phyloP scores from a whole-genome alignment of 1,140 invertebrate species.

The Battus philenor region DNA sequence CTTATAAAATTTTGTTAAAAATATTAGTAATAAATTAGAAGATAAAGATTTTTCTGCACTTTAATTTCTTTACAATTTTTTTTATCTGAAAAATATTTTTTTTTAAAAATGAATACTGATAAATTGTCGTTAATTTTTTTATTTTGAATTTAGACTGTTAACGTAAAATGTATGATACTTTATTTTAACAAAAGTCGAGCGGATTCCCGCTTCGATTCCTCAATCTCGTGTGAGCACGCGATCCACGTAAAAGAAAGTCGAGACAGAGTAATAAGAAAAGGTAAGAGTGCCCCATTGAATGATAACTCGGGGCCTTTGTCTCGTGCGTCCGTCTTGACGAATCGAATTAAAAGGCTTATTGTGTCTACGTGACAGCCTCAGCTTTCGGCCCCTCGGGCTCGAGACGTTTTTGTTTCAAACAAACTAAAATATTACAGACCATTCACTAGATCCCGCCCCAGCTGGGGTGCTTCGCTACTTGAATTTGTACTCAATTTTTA shows the following conservation, averaged over 20 bases:
- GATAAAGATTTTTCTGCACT: too few relatives aligned
- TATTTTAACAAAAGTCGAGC: too few relatives aligned
- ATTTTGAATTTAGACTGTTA: too few relatives aligned
- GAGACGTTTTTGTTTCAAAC: conserved; percentile 66
- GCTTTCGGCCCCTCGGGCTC: conserved; percentile 35
- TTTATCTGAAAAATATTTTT: too few relatives aligned
- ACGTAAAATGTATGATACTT: too few relatives aligned
- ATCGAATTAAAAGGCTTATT: conserved; percentile 77
- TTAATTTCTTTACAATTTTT: too few relatives aligned
- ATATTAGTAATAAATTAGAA: too few relatives aligned
- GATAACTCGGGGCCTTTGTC: conserved; percentile 71
- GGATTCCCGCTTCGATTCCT: too few relatives aligned
- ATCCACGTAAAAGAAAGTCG: conserved; percentile 57
- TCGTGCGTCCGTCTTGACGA: conserved; percentile 69
- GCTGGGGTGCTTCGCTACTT: conserved; percentile 59
- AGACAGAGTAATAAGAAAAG: conserved; percentile 71
- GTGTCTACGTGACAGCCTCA: conserved; percentile 72
- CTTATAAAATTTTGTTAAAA: too few relatives aligned
- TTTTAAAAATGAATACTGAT: too few relatives aligned
- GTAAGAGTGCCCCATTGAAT: conserved; percentile 74
- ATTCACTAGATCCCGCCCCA: conserved; percentile 62
- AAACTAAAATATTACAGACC: conserved; percentile 75
- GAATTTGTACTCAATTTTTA: conserved; percentile 76
- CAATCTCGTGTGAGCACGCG: conserved; percentile 30
- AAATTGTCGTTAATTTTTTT: too few relatives aligned